phyloP scores from a whole-genome alignment of 1,140 invertebrate species.

The Cyphomyrmex costatus region DNA sequence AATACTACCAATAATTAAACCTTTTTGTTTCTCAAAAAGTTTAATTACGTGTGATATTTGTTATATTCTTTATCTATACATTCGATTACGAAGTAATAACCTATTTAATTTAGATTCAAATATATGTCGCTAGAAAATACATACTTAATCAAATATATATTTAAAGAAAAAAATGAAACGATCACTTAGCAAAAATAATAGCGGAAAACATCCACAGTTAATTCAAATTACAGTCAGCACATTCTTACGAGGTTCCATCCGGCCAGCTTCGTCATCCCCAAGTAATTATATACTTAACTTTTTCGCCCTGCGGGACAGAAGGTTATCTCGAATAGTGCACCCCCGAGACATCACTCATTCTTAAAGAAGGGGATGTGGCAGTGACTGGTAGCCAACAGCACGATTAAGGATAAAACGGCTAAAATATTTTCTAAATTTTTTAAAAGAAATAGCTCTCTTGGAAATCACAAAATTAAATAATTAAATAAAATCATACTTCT shows the following conservation, averaged over 20 bases:
- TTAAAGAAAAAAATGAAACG: constrained; percentile 21
- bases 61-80: not conserved
- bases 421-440: constrained; percentile 80
- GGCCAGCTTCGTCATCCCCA: constrained; percentile 81
- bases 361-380: constrained; percentile 60
- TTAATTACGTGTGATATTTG: not conserved
- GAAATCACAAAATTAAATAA: constrained; percentile 24
- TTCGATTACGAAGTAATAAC: not conserved
- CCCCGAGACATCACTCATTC: constrained; percentile 72
- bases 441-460: constrained; percentile 27
- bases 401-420: constrained; percentile 75
- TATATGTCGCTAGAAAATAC: constrained; percentile 6
- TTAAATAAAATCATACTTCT: constrained; percentile 20
- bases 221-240: constrained; percentile 75
- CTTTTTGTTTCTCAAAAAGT: not conserved
- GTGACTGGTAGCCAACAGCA: constrained; percentile 47
- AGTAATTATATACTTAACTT: constrained; percentile 85
- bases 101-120: not conserved
- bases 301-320: constrained; percentile 78
- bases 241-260: constrained; percentile 75
- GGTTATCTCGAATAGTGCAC: constrained; percentile 80
- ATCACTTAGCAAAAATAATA: not conserved
- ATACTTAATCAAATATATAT: not conserved
- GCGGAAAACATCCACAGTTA: constrained; percentile 27
- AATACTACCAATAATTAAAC: not conserved